phyloP scores from a whole-genome alignment of 2,888 invertebrate species.

The Hydroisotoma schaefferi region DNA sequence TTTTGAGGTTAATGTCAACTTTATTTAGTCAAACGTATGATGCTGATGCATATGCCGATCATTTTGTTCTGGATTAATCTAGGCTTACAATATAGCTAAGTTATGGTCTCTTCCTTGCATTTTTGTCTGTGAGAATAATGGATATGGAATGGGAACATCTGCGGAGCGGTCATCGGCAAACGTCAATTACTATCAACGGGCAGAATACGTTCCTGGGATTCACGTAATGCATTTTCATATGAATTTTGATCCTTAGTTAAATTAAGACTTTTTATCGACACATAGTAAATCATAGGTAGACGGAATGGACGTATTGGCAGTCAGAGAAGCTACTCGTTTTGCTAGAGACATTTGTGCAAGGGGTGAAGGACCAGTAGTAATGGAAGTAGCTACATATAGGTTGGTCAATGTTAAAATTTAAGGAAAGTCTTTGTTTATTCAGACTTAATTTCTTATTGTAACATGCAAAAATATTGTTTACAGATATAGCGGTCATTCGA shows the following conservation, averaged over 20 bases:
- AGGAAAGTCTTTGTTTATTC: not conserved
- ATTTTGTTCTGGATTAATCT: constrained; percentile 17
- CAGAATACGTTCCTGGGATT: constrained; percentile 92
- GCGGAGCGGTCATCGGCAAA: constrained; percentile 81
- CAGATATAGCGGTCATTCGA: constrained; percentile 97
- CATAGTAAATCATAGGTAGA: constrained; percentile 55
- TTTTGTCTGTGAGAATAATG: constrained; percentile 98
- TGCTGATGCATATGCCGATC: not conserved
- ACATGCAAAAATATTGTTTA: not conserved
- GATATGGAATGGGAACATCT: constrained; percentile 98
- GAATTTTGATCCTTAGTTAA: too few relatives aligned
- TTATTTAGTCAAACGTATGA: not conserved
- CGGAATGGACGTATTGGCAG: constrained; percentile 64
- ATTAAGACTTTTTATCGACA: too few relatives aligned
- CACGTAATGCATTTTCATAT: constrained; percentile 62
- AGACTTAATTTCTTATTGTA: not conserved
- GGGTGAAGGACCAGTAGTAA: constrained; percentile 85
- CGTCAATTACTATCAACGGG: constrained; percentile 86
- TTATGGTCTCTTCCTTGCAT: constrained; percentile 89
- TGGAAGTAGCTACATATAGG: constrained; percentile 78
- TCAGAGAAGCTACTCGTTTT: constrained; percentile 62
- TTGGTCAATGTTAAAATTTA: constrained; percentile 49
- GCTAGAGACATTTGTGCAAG: constrained; percentile 76
- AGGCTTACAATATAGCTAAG: constrained; percentile 86
- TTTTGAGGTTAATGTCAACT: constrained; percentile 66